Percentiles rank a stretch among this genome's conserved stretches.
phyloP scores from a whole-genome alignment of 2,888 invertebrate species.

The Metacarcinus magister region DNA sequence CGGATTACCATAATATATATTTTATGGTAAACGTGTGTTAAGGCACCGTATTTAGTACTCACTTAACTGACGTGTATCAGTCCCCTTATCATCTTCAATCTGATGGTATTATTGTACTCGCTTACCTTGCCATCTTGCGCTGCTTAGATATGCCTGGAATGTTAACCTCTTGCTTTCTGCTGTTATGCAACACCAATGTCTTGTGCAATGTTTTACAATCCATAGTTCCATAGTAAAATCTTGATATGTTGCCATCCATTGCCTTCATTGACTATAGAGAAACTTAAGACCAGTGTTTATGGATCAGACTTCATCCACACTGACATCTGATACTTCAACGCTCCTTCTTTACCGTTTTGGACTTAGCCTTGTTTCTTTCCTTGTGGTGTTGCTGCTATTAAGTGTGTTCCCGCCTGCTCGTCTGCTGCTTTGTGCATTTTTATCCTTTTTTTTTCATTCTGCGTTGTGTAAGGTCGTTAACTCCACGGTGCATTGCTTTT shows the following conservation, averaged over 20 bases:
- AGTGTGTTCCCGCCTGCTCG: neutral
- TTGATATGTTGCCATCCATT: neutral
- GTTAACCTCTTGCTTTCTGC: neutral
- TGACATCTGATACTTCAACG: neutral
- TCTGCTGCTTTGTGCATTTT: neutral
- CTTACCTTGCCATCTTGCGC: conserved; percentile 21
- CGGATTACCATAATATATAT: neutral
- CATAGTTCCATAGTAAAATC: neutral
- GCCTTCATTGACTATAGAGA: neutral
- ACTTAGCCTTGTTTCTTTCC: neutral
- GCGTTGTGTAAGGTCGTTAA: neutral
- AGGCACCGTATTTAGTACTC: neutral
- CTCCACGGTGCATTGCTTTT: neutral
- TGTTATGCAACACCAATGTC: neutral
- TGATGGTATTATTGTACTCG: neutral
- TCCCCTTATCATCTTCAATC: neutral
- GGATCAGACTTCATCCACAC: neutral
- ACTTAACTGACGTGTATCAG: neutral
- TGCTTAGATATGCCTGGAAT: conserved; percentile 26
- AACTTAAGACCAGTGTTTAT: neutral
- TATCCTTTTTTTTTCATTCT: neutral
- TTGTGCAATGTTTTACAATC: neutral
- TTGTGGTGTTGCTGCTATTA: neutral
- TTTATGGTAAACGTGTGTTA: neutral
- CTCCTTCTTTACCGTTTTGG: neutral